Conservation (phyloP, 1,140 invertebrate species). For the Alviniconcha marisindica region DNA sequence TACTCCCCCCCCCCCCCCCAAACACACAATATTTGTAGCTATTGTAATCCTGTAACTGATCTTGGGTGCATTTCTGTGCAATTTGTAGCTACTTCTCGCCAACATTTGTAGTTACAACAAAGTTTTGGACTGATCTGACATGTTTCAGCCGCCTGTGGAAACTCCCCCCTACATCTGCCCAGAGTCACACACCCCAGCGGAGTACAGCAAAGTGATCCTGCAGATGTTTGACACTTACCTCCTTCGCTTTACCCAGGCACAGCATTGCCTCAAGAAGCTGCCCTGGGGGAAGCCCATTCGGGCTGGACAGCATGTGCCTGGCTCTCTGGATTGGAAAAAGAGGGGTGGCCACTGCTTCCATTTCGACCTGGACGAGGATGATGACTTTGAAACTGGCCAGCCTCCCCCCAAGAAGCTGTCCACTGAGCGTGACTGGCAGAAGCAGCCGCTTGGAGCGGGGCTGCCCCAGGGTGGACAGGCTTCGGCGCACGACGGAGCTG, state of each 20-base stretch:
- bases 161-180: background rate
- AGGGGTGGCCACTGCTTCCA: background rate
- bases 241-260: background rate
- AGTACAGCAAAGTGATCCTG: background rate
- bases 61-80: no score
- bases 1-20: no score
- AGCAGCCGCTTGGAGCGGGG: background rate
- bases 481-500: no score
- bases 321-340: background rate
- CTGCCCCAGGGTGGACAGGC: no score
- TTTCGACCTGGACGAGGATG: background rate
- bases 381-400: background rate
- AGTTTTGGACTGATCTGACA: no score
- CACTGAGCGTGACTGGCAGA: background rate
- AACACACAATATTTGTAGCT: no score
- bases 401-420: background rate
- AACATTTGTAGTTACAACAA: no score
- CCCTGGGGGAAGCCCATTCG: slow-evolving; percentile 16
- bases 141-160: background rate
- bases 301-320: background rate
- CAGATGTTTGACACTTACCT: background rate
- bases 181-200: no score
- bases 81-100: no score
- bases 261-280: background rate
- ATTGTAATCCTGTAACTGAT: no score